Evolutionary conservation across 2,113 vertebrate genomes (phyloP).

Genomic region (Ciconia stormi): DNA sequence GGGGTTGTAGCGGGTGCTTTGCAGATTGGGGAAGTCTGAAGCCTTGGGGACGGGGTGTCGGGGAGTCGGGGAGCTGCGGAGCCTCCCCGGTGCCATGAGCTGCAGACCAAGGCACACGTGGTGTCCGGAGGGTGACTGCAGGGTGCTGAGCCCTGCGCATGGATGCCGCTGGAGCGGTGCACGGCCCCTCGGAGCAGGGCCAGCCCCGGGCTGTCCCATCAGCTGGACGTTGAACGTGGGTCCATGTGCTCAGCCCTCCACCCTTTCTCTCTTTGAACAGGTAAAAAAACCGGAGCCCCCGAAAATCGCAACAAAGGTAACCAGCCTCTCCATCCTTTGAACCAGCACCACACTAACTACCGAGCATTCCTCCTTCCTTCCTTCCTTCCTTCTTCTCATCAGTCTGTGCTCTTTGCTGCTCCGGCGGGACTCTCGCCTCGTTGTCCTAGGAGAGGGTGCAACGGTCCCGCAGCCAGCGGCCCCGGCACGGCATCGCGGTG

Average conservation of each 20-base stretch:
- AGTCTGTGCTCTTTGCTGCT: conserved; percentile 77
- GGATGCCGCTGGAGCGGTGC: not conserved
- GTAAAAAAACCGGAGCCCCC: conserved; percentile 99
- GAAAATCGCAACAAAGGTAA: conserved; percentile 99
- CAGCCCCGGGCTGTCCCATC: not conserved
- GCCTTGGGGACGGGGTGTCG: not conserved
- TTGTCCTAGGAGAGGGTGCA: conserved; percentile 90
- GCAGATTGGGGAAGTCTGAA: not conserved
- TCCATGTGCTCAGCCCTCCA: conserved; percentile 61
- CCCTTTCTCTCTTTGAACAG: conserved; percentile 93
- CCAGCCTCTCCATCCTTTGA: conserved; percentile 81
- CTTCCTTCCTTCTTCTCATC: conserved; percentile 75
- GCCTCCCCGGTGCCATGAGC: fast-evolving
- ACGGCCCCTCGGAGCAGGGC: not conserved
- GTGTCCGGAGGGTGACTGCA: not conserved
- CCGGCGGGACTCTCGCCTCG: conserved; percentile 79
- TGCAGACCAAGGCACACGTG: not conserved
- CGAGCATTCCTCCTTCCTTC: conserved; percentile 75
- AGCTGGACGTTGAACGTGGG: not conserved
- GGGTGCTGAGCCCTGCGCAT: not conserved
- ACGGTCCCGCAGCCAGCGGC: conserved; percentile 16
- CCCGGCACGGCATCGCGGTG: fast-evolving
- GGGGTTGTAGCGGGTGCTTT: not conserved
- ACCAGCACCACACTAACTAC: conserved; percentile 82
- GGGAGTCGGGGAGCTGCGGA: not conserved